Conservation (phyloP, 1,140 invertebrate genomes). For the Eciton burchellii region DNA sequence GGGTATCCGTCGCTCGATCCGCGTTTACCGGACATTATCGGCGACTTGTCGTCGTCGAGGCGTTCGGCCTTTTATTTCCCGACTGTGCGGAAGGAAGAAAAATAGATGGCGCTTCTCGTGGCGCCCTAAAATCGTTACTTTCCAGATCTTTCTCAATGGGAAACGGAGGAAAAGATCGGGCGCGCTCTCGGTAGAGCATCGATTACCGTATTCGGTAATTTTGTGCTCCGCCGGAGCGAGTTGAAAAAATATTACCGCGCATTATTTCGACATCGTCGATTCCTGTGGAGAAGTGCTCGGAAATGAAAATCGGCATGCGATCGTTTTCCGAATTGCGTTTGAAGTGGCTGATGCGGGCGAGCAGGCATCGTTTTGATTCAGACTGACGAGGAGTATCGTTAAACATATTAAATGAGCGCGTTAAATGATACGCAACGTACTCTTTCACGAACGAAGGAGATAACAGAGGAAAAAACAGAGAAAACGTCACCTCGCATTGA, state of each 20-base stretch:
- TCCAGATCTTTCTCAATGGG: slow-evolving; percentile 24
- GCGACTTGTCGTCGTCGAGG: slow-evolving; percentile 51
- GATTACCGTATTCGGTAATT: slow-evolving; percentile 58
- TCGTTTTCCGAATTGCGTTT: slow-evolving; percentile 12
- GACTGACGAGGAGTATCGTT: background rate
- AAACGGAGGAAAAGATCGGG: slow-evolving; percentile 37
- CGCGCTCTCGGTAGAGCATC: slow-evolving; percentile 47
- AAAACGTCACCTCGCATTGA: background rate
- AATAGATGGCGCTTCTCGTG: slow-evolving; percentile 46
- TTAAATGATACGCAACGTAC: no score
- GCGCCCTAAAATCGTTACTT: slow-evolving; percentile 53
- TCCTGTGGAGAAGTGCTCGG: slow-evolving; percentile 21
- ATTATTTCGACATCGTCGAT: slow-evolving; percentile 47
- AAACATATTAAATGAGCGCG: background rate
- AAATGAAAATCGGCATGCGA: slow-evolving; percentile 42
- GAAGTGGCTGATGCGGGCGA: slow-evolving; percentile 12
- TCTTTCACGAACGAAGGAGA: background rate
- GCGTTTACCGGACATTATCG: slow-evolving; percentile 56
- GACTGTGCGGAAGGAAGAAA: slow-evolving; percentile 50
- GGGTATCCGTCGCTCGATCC: slow-evolving; percentile 52
- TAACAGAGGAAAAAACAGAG: background rate
- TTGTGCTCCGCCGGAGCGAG: slow-evolving; percentile 58
- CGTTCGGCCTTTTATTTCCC: slow-evolving; percentile 49
- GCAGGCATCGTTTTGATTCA: background rate
- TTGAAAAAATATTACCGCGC: slow-evolving; percentile 47